These are phyloP conservation scores for Arvicanthis niloticus DNA, from an alignment of 2,113 vertebrate species.

Conservation along the genomic window DNA sequence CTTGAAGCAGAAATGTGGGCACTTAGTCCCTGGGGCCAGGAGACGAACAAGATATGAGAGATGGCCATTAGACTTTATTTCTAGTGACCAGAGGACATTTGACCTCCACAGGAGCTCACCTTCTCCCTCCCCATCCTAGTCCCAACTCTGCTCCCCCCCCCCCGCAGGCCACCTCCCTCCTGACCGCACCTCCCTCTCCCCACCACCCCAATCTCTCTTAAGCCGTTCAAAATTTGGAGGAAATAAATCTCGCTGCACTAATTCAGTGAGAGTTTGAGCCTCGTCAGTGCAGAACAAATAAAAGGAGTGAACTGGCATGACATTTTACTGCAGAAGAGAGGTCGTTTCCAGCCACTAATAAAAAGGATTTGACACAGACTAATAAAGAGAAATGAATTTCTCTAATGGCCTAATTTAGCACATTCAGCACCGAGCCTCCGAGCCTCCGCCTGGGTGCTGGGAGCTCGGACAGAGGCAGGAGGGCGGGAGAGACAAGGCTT, in stretches of 20 bases:
- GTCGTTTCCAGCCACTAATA: constrained; percentile 89
- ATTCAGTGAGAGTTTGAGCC: constrained; percentile 85
- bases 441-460: constrained; percentile 76
- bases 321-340: constrained; percentile 90
- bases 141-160: background rate
- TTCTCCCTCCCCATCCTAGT: background rate
- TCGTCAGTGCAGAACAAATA: constrained; percentile 86
- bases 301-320: constrained; percentile 87
- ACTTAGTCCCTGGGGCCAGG: background rate
- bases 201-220: constrained; percentile 70
- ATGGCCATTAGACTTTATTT: constrained; percentile 49
- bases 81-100: constrained; percentile 46
- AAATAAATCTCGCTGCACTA: constrained; percentile 85
- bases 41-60: background rate
- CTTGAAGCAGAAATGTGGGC: background rate
- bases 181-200: background rate
- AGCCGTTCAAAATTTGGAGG: constrained; percentile 85
- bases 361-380: constrained; percentile 90
- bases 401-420: constrained; percentile 89
- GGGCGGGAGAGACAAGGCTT: background rate
- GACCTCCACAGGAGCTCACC: constrained; percentile 66
- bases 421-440: constrained; percentile 84
- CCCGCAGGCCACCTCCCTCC: background rate
- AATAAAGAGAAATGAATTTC: constrained; percentile 92
- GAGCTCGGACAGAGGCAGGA: constrained; percentile 41